Percentiles rank a stretch among this genome's conserved stretches.
Evolutionary conservation across 1,140 invertebrate species (phyloP).

Genomic region (Drosophila arizonae): DNA sequence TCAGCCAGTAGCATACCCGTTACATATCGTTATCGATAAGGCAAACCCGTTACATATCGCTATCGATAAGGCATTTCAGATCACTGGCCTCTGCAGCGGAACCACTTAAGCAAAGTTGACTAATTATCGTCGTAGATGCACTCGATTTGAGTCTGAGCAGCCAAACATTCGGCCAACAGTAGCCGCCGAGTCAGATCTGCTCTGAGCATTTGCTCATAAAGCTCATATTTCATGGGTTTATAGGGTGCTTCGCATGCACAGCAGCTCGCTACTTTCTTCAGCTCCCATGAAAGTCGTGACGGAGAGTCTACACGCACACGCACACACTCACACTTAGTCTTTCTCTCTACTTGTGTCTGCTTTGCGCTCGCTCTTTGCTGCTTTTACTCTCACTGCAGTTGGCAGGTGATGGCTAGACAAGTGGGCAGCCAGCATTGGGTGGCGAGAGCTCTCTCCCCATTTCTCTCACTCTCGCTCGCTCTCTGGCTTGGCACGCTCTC

Average conservation of each 20-base stretch:
- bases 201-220: not conserved
- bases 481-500: not conserved
- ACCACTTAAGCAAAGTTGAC: conserved; percentile 7
- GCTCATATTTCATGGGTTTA: not conserved
- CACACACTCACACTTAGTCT: not conserved
- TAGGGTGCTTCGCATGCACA: conserved; percentile 1
- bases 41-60: not conserved
- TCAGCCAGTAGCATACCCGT: too few relatives aligned
- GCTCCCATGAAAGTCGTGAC: not conserved
- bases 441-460: conserved; percentile 9
- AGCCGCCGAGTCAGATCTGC: not conserved
- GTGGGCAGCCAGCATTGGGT: conserved; percentile 3
- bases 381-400: not conserved
- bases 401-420: not conserved
- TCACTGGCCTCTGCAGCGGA: conserved; percentile 4
- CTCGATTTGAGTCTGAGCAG: not conserved
- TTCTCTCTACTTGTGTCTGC: not conserved
- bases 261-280: conserved; percentile 25
- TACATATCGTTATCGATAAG: too few relatives aligned
- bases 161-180: conserved; percentile 5
- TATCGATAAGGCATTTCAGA: not conserved
- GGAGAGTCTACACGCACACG: not conserved
- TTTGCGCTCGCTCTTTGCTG: not conserved
- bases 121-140: not conserved
- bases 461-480: not conserved